Evolutionary conservation across 2,888 invertebrate species (phyloP).

Genomic region (Scelioninae gen. 1): DNA sequence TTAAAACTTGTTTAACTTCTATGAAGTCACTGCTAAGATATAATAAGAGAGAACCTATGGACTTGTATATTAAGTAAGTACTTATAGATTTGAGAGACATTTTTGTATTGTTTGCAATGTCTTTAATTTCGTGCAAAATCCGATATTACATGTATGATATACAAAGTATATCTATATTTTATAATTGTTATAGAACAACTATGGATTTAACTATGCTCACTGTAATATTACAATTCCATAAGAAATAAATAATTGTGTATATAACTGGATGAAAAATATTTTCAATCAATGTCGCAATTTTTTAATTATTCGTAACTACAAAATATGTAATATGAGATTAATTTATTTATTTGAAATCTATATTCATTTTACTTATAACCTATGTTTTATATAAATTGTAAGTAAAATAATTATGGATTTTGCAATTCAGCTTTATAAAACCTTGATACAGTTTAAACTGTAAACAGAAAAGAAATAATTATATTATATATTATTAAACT

Average conservation of each 20-base stretch:
- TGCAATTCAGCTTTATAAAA: neutral
- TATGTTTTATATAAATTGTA: neutral
- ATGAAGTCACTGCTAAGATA: conserved; percentile 21
- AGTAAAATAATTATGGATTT: neutral
- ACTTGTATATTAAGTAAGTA: neutral
- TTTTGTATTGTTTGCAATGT: conserved; percentile 1
- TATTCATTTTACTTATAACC: neutral
- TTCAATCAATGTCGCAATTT: neutral
- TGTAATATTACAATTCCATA: conserved; percentile 14
- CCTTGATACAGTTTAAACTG: too few species aligned
- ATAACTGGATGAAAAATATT: conserved; percentile 1
- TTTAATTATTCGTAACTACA: conserved; percentile 1
- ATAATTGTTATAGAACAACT: conserved; percentile 10
- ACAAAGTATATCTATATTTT: conserved; percentile 38
- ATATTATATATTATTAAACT: conserved; percentile 2
- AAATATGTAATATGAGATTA: neutral
- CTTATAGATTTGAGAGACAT: neutral
- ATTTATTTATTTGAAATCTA: neutral
- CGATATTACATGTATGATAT: conserved; percentile 29
- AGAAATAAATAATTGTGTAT: conserved; percentile 14
- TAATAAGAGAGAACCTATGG: conserved; percentile 1
- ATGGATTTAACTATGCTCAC: conserved; percentile 5
- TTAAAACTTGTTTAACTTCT: conserved; percentile 40
- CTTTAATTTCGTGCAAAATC: conserved; percentile 15
- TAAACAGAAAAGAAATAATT: neutral